phyloP scores from a whole-genome alignment of 2,888 invertebrate genomes.

The Glaucopsyche alexis region DNA sequence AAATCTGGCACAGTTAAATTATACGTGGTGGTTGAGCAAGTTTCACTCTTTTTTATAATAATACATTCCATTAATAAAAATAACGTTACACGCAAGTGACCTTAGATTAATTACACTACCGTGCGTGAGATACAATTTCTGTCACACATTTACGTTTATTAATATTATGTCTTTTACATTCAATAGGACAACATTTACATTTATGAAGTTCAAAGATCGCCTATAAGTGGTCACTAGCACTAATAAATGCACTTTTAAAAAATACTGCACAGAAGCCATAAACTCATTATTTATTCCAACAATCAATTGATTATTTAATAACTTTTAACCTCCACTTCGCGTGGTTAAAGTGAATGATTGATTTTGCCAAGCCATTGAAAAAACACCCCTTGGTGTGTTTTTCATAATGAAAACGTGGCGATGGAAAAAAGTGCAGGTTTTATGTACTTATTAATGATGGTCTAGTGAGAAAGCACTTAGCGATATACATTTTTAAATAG shows the following conservation, averaged over 20 bases:
- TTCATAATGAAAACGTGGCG: constrained; percentile 27
- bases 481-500: neutral
- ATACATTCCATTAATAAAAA: too few relatives aligned
- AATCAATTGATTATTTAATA: constrained; percentile 19
- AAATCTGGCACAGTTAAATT: too few relatives aligned
- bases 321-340: constrained; percentile 26
- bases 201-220: too few relatives aligned
- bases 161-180: too few relatives aligned
- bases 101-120: too few relatives aligned
- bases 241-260: neutral
- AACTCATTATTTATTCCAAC: constrained; percentile 18
- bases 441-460: constrained; percentile 21
- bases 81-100: too few relatives aligned
- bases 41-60: too few relatives aligned
- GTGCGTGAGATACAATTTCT: too few relatives aligned
- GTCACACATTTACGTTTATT: too few relatives aligned
- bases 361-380: constrained; percentile 23
- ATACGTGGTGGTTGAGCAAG: too few relatives aligned
- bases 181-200: too few relatives aligned
- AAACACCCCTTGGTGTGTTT: constrained; percentile 26
- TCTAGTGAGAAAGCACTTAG: constrained; percentile 19
- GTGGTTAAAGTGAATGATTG: constrained; percentile 24
- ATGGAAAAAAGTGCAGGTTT: constrained; percentile 26
- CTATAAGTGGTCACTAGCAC: too few relatives aligned
- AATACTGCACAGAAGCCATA: neutral